These are phyloP conservation scores for Xylota sylvarum DNA, from an alignment of 2,888 invertebrate genomes.

Conservation along the genomic window DNA sequence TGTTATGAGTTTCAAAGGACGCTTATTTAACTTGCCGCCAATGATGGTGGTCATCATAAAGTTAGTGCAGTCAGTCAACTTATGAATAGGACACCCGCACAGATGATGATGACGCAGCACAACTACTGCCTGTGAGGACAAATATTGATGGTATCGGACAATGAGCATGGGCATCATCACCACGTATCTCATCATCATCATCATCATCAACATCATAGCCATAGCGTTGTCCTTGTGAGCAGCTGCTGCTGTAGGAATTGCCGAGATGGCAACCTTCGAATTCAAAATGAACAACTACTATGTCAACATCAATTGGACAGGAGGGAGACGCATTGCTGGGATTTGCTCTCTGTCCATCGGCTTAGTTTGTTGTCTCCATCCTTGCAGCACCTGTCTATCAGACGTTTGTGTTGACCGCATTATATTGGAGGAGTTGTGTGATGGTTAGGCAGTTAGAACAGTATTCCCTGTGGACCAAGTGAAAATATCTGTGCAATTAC, in stretches of 20 bases:
- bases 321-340: background rate
- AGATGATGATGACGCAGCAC: slow-evolving; percentile 2
- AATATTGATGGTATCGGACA: slow-evolving; percentile 34
- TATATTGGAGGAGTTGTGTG: slow-evolving; percentile 21
- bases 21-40: background rate
- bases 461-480: slow-evolving; percentile 13
- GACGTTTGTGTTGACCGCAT: slow-evolving; percentile 21
- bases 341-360: slow-evolving; percentile 38
- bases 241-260: slow-evolving; percentile 20
- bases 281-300: slow-evolving; percentile 51
- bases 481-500: slow-evolving; percentile 55
- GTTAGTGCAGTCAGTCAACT: slow-evolving; percentile 3
- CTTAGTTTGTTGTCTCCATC: slow-evolving; percentile 35
- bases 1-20: slow-evolving; percentile 8
- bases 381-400: slow-evolving; percentile 55
- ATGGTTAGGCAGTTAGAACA: slow-evolving; percentile 27
- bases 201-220: slow-evolving; percentile 1
- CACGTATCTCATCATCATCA: slow-evolving; percentile 24
- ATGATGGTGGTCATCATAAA: background rate
- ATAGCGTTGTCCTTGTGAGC: background rate
- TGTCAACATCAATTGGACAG: slow-evolving; percentile 41
- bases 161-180: slow-evolving; percentile 34
- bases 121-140: background rate
- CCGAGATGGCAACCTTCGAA: slow-evolving; percentile 37
- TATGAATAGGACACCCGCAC: background rate